Base-by-base conservation (phyloP, 2,113 vertebrate genomes). In the Corapipo altera region DNA sequence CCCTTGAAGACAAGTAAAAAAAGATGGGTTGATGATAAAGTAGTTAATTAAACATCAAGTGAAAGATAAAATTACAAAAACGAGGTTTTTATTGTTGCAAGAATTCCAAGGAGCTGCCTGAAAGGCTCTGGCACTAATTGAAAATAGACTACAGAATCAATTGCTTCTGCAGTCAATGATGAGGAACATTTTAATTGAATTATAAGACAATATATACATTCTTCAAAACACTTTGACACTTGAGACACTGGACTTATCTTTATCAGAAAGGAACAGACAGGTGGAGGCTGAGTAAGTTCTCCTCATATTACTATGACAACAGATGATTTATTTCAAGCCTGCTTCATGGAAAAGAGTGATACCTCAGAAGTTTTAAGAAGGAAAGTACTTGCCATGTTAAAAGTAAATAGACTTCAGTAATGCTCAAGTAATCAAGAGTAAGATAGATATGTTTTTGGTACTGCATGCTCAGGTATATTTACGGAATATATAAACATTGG, bases 111-210 rank as follows among this genome's bases (percentile, higher is more conserved):
- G 41, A 93, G 58, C 87, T 93, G 54, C 65, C 77, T 93, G 89
- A 89, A 93, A 96, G 44, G 43, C 33, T 95, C 89, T 93, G 85
- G 71, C 62, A 59, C 74, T 92, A 95, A 93, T 85, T 94, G 87
- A 93, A 97, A 96, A 91, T 65, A 94, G 84, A 72, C 81, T 89
- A 57, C 54, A 37, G 66, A 96, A 96, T 91, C 84, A 96, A 93
- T 91, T 95, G 74, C 81, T 89, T 87, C 78, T 85, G 74, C 41
- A 91, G 87, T 89, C 94, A 96, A 85, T 93, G 89, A 95, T 58
- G 74, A 96, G 93, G 85, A 97, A 94, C 81, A 79, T 82, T 92
- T 95, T 94, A 96, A 95, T 82, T 95, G 77, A 97, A 96, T 96
- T 96, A 93, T 95, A 92, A 94, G 71, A 79, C 87, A 94, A 94